Conservation (phyloP, 2,113 vertebrate species). For the Misgurnus anguillicaudatus region DNA sequence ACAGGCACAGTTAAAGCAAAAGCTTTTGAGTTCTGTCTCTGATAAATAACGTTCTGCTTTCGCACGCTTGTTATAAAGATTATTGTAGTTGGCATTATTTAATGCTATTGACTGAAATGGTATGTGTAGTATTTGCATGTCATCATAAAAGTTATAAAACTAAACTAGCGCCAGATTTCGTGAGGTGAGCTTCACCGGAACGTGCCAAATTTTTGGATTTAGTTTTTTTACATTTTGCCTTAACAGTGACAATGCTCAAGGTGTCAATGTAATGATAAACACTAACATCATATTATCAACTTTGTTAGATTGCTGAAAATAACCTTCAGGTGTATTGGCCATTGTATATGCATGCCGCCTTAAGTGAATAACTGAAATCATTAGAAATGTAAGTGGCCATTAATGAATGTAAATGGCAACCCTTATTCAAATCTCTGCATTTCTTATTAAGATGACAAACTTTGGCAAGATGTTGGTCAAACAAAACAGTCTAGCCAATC, state of each 20-base stretch:
- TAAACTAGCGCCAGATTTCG: slow-evolving; percentile 30
- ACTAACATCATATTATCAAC: neutral
- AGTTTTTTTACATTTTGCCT: slow-evolving; percentile 63
- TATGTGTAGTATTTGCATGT: slow-evolving; percentile 67
- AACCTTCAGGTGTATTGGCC: too few relatives aligned
- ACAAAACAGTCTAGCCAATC: slow-evolving; percentile 46
- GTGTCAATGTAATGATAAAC: neutral
- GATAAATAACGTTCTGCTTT: slow-evolving; percentile 40
- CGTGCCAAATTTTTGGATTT: slow-evolving; percentile 76
- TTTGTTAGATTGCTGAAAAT: neutral
- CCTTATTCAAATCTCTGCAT: neutral
- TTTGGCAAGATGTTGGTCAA: slow-evolving; percentile 73
- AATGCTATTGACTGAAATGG: slow-evolving; percentile 55
- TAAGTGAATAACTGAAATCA: neutral
- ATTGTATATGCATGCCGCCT: too few relatives aligned
- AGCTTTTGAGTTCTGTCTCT: slow-evolving; percentile 27
- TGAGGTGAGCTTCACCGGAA: slow-evolving; percentile 60
- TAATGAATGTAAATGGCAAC: neutral
- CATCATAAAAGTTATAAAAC: slow-evolving; percentile 46
- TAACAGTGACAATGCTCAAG: slow-evolving; percentile 60
- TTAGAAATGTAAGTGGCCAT: neutral
- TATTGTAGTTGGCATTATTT: slow-evolving; percentile 51
- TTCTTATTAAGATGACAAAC: slow-evolving; percentile 60
- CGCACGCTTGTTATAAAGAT: slow-evolving; percentile 56
- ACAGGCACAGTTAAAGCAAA: slow-evolving; percentile 61